A percentile compares a stretch with the other conserved stretches of the same genome.
These are phyloP conservation scores for Hydrotaea cyrtoneurina DNA, from an alignment of 2,888 invertebrate species.

Conservation along the genomic window DNA sequence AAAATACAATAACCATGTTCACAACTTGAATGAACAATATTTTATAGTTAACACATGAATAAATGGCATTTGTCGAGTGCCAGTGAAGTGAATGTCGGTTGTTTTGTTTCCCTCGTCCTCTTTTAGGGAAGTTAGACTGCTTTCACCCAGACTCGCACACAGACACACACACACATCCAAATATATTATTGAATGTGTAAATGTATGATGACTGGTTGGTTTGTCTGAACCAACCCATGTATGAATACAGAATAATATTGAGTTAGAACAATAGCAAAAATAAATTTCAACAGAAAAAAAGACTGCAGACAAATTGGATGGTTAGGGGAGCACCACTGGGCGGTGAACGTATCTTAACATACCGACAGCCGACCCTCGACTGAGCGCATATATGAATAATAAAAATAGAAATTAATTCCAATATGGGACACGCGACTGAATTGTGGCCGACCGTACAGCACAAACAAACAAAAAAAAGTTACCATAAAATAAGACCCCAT, in stretches of 20 bases:
- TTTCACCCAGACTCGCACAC: too few relatives aligned
- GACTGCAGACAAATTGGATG: slow-evolving; percentile 61
- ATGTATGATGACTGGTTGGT: background rate
- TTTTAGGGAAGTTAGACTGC: too few relatives aligned
- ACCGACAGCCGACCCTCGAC: background rate
- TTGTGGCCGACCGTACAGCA: slow-evolving; percentile 47
- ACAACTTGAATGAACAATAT: slow-evolving; percentile 48
- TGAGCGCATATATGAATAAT: slow-evolving; percentile 36
- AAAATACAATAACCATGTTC: slow-evolving; percentile 37
- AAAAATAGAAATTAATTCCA: slow-evolving; percentile 62
- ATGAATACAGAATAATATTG: slow-evolving; percentile 22
- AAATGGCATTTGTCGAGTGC: slow-evolving; percentile 1
- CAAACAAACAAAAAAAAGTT: too few relatives aligned
- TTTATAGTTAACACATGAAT: slow-evolving; percentile 33
- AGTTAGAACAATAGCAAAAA: background rate
- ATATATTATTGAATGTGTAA: slow-evolving; percentile 40
- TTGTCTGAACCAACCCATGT: slow-evolving; percentile 2
- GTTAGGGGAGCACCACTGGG: slow-evolving; percentile 10
- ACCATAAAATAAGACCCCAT: background rate
- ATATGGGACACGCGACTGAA: slow-evolving; percentile 71
- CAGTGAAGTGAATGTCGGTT: too few relatives aligned
- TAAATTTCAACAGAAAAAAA: slow-evolving; percentile 30
- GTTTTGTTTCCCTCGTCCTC: background rate
- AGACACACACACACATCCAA: background rate
- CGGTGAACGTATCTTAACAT: slow-evolving; percentile 38